Evolutionary conservation across 2,797 vertebrate genomes (phyloP).

Genomic region (Yasuhikotakia modesta): DNA sequence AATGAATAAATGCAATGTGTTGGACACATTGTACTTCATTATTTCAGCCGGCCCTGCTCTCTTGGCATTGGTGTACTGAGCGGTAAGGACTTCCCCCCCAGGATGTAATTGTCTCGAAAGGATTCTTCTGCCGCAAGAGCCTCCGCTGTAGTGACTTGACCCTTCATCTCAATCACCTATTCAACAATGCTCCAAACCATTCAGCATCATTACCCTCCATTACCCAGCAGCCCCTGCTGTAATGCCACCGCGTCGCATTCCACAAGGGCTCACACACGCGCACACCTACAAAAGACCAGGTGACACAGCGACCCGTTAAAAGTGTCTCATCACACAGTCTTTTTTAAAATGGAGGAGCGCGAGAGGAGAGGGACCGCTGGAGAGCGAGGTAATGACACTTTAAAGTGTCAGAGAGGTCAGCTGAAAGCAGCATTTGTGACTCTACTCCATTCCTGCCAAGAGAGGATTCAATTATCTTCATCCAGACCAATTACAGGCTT

Average conservation of each 20-base stretch:
- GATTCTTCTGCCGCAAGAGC: constrained; percentile 47
- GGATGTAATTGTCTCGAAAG: constrained; percentile 52
- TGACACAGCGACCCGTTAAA: constrained; percentile 57
- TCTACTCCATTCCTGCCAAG: constrained; percentile 49
- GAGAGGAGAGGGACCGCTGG: constrained; percentile 37
- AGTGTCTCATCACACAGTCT: constrained; percentile 61
- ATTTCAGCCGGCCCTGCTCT: constrained; percentile 3
- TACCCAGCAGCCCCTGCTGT: constrained; percentile 51
- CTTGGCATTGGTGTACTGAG: background rate
- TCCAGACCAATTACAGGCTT: constrained; percentile 60
- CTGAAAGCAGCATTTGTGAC: constrained; percentile 49
- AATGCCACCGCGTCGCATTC: constrained; percentile 50
- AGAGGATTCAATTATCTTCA: constrained; percentile 64
- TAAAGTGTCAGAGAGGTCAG: constrained; percentile 52
- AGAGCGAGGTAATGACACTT: constrained; percentile 55
- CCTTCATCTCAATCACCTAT: constrained; percentile 54
- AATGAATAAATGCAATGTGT: too few species aligned
- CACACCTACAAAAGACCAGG: constrained; percentile 50
- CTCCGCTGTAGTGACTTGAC: constrained; percentile 54
- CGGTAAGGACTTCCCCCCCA: constrained; percentile 22
- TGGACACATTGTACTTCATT: background rate
- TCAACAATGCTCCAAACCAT: constrained; percentile 52
- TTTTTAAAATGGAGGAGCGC: constrained; percentile 53
- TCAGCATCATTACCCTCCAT: constrained; percentile 61
- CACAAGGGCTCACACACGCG: constrained; percentile 17